Evolutionary conservation across 2,797 vertebrate species (phyloP).

Genomic region (Uromys caudimaculatus): DNA sequence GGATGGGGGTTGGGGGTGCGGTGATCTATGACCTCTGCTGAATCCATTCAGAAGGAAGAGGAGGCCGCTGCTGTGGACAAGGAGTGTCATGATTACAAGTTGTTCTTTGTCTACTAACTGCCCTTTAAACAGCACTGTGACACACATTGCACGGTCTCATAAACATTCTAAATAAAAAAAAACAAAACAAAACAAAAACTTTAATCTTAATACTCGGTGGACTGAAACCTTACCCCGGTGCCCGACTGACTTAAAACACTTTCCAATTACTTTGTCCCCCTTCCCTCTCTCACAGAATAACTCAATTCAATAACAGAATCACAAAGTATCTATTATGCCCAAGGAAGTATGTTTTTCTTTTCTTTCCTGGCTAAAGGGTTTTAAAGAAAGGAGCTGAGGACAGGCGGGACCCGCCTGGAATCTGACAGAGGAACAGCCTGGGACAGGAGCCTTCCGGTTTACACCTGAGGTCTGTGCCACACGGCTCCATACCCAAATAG

Average conservation of each 20-base stretch:
- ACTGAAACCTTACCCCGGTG: not conserved
- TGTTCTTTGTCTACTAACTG: not conserved
- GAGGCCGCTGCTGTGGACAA: rapidly evolving
- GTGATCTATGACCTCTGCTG: not conserved
- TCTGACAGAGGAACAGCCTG: too few relatives aligned
- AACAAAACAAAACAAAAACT: not conserved
- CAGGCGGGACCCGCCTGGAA: too few relatives aligned
- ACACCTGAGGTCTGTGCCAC: too few relatives aligned
- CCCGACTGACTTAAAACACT: not conserved
- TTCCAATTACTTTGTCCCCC: not conserved
- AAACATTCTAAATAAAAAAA: not conserved
- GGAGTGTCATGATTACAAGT: rapidly evolving
- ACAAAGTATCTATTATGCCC: not conserved
- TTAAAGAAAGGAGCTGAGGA: too few relatives aligned
- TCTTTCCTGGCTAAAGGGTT: not conserved
- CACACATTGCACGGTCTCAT: not conserved
- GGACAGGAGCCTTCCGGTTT: too few relatives aligned
- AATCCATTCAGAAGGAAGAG: not conserved
- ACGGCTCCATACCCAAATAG: too few relatives aligned
- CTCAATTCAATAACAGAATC: not conserved
- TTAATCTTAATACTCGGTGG: conserved; percentile 27
- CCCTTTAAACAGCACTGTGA: not conserved
- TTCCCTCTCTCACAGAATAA: not conserved
- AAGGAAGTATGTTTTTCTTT: not conserved
- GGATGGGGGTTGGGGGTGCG: too few relatives aligned